Percentiles rank a stretch among this genome's conserved stretches.
Evolutionary conservation across 2,888 invertebrate species (phyloP).

Genomic region (Malthinus flaveolus): DNA sequence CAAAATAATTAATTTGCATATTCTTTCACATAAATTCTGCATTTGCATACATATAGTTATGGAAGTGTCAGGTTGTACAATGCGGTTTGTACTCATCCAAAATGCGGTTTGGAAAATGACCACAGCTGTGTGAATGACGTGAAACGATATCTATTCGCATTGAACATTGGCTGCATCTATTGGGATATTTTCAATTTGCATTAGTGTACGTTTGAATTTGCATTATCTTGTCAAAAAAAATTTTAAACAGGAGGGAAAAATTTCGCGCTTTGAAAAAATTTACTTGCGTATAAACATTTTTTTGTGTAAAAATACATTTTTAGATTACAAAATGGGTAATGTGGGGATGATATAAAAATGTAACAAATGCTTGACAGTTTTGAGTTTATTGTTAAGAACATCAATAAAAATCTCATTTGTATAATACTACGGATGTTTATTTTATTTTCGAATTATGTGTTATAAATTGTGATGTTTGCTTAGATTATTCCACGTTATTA

Average conservation of each 20-base stretch:
- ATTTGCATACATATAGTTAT: conserved; percentile 41
- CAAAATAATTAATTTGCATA: conserved; percentile 36
- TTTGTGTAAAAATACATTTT: not conserved
- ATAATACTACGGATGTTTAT: not conserved
- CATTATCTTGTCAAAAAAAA: conserved; percentile 15
- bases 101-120: conserved; percentile 32
- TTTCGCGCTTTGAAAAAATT: not conserved
- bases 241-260: conserved; percentile 1
- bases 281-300: conserved; percentile 8
- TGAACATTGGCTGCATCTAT: conserved; percentile 33
- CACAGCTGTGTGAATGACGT: conserved; percentile 42
- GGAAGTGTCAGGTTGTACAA: conserved; percentile 37
- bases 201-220: not conserved
- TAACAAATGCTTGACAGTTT: conserved; percentile 5
- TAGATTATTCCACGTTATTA: conserved; percentile 5
- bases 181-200: conserved; percentile 41
- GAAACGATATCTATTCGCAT: conserved; percentile 37
- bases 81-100: conserved; percentile 32
- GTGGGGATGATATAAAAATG: conserved; percentile 1
- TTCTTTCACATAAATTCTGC: conserved; percentile 40
- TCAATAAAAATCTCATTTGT: conserved; percentile 3
- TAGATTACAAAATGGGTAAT: conserved; percentile 1
- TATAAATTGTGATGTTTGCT: not conserved
- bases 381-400: conserved; percentile 2
- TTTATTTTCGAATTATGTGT: not conserved